Evolutionary conservation across 2,888 invertebrate species (phyloP).

Genomic region (Phaedon cochleariae): DNA sequence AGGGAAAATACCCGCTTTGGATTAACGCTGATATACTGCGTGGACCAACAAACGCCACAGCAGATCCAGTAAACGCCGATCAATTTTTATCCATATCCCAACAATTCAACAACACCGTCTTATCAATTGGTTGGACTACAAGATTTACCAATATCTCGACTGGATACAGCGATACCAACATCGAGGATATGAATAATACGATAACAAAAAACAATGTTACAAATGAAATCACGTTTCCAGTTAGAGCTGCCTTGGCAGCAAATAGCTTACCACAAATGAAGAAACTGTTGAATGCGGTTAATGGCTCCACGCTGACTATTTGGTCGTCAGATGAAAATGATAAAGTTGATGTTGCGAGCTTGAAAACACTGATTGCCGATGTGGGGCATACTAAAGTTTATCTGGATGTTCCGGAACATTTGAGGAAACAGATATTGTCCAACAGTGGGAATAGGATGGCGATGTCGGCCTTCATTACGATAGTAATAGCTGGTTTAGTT

Average conservation of each 20-base stretch:
- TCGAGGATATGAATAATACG: slow-evolving; percentile 73
- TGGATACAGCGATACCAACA: slow-evolving; percentile 69
- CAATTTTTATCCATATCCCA: slow-evolving; percentile 70
- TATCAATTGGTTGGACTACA: slow-evolving; percentile 84
- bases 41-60: slow-evolving; percentile 74
- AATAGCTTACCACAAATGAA: slow-evolving; percentile 71
- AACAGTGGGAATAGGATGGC: not conserved
- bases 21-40: slow-evolving; percentile 86
- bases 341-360: slow-evolving; percentile 70
- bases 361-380: slow-evolving; percentile 72
- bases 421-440: slow-evolving; percentile 57
- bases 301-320: slow-evolving; percentile 69
- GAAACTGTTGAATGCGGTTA: not conserved
- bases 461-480: not conserved
- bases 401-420: slow-evolving; percentile 77
- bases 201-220: slow-evolving; percentile 66
- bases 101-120: slow-evolving; percentile 69
- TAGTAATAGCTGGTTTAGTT: not conserved
- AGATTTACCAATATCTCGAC: not conserved
- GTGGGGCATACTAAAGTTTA: slow-evolving; percentile 76
- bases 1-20: slow-evolving; percentile 82
- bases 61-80: slow-evolving; percentile 70
- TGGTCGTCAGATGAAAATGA: slow-evolving; percentile 80
- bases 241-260: slow-evolving; percentile 75
- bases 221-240: slow-evolving; percentile 84